Evolutionary conservation across 2,797 vertebrate species (phyloP), one percentile per base, ranked within the genome.

Genomic region (Mormyrus hasselquistii): DNA sequence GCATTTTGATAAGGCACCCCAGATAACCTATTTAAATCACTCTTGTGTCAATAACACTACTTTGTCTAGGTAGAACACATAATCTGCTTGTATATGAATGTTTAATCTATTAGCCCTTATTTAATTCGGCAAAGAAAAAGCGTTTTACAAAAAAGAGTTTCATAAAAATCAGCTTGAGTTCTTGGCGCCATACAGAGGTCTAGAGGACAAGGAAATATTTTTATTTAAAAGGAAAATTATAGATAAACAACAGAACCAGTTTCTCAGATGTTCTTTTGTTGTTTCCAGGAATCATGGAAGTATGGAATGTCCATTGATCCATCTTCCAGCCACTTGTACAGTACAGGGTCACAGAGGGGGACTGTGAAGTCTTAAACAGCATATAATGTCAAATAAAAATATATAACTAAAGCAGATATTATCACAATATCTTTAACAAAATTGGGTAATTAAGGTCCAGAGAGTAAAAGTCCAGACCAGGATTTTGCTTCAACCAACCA

Each of bases 101-200:
- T 69, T 69, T 87, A 65, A 65, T 49, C 57, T 9, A 87, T 87
- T 87, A 87, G 29, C 57, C n/a, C 57, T 62, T 65, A 69, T 62
- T 87, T 69, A 49, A 62, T 62, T 57, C 38, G 55, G 86, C 34
- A 41, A 2, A n/a, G 25, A 65, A 49, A 22, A 22, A 22, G n/a
- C 8, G 57, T 22, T 59, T 59, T 22, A 59, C 57, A 59, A 59
- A 59, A 59, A 59, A 59, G n/a, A 22, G 55, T 59, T 59, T 41
- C 10, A 25, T 44, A 69, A 57, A 38, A 16, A 65, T 29, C 6
- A 16, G 52, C 86, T 87, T 0, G 7, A 69, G 86, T 8, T 65
- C 12, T 38, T 47, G 38, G 57, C 16, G 4, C 16, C 41, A n/a
- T 59, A 34, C 84, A 16, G 53, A 52, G 53, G 19, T 29, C 16